A percentile compares a stretch with the other conserved stretches of the same genome.
Conservation (phyloP, 2,797 vertebrate species). For the Linurgus olivaceus region DNA sequence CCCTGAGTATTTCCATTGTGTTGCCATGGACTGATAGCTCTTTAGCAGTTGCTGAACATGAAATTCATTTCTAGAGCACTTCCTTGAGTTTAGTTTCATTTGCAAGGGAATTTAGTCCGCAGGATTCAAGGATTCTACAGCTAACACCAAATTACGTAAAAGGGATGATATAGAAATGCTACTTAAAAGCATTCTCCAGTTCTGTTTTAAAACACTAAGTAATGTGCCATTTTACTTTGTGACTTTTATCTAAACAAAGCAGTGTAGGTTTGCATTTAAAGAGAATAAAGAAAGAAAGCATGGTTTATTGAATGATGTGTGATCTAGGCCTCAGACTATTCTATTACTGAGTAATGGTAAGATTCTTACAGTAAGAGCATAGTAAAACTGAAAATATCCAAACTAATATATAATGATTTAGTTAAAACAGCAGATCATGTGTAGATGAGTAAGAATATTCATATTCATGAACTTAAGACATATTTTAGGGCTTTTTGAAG, state of each 20-base stretch:
- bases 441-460: not conserved
- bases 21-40: not conserved
- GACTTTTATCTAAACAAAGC: not conserved
- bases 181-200: not conserved
- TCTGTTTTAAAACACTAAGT: not conserved
- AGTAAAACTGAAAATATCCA: not conserved
- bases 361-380: not conserved
- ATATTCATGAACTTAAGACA: not conserved
- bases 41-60: not conserved
- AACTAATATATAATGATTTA: not conserved
- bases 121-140: not conserved
- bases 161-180: not conserved
- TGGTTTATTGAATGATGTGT: not conserved
- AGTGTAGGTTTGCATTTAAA: not conserved
- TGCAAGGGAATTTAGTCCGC: not conserved
- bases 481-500: not conserved
- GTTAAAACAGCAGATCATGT: not conserved
- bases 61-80: not conserved
- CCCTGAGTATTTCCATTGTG: not conserved
- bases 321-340: not conserved
- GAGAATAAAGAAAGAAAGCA: not conserved
- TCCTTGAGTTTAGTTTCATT: not conserved
- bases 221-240: not conserved
- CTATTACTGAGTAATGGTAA: not conserved
- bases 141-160: no score